Percentiles rank a stretch among this genome's conserved stretches.
Conservation (phyloP, 2,797 vertebrate species). For the Hephaestus fuliginosus region DNA sequence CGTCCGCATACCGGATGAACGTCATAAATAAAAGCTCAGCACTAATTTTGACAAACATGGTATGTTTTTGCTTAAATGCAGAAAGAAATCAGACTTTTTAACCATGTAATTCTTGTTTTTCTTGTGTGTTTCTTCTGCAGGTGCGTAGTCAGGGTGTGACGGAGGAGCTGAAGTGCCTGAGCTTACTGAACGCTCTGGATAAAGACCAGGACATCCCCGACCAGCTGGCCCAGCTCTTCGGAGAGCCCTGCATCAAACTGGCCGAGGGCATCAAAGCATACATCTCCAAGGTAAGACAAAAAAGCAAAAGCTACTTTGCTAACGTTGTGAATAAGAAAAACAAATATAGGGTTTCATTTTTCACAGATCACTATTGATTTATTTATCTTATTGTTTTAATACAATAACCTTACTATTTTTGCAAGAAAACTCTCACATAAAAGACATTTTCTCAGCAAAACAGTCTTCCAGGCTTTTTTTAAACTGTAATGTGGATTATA, state of each 20-base stretch:
- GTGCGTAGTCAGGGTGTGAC: constrained; percentile 87
- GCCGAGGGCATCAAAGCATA: constrained; percentile 90
- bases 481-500: background rate
- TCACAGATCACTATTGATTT: background rate
- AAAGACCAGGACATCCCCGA: constrained; percentile 86
- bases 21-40: too few species aligned
- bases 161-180: constrained; percentile 90
- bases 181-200: constrained; percentile 86
- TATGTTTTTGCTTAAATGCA: background rate
- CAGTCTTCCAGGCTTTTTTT: background rate
- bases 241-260: constrained; percentile 90
- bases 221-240: constrained; percentile 86
- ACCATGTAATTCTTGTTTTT: too few species aligned
- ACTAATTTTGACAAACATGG: background rate
- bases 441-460: background rate
- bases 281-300: constrained; percentile 86
- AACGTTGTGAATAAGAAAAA: background rate
- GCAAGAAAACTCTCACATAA: background rate
- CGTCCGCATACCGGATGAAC: too few species aligned
- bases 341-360: background rate
- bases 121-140: constrained; percentile 56
- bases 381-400: background rate
- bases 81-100: background rate
- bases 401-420: background rate
- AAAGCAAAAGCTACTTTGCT: background rate